Evolutionary conservation across 2,113 vertebrate species (phyloP), one percentile per base, ranked within the genome.

Genomic region (Tragelaphus scriptus): DNA sequence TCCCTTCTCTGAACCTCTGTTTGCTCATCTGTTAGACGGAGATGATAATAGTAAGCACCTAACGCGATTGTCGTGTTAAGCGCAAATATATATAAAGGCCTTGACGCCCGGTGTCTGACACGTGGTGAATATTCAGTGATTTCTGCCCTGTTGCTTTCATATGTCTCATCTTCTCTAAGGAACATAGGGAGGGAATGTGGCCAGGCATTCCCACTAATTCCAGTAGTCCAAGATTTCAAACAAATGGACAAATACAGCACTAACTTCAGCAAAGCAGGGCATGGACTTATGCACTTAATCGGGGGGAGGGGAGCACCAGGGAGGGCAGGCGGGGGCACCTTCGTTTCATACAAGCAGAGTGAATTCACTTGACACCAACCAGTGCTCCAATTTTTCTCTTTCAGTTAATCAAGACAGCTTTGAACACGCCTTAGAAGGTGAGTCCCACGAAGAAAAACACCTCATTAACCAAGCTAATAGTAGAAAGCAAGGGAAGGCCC

Each of bases 401-500:
- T 94, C 99, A 99, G 99, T 99, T 97, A 99, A 99, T 97, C 99
- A 99, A 96, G 99, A 99, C 96, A 99, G 99, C 86, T 99, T 99
- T 85, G 99, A 99, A 81, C 99, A 99, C 0, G 99, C 99, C 5
- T 98, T 99, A 82, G 99, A 99, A 99, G 99, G 99, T 99, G 98
- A 99, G 99, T 97, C 91, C 87, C 15, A 4, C 14, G 0, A 53
- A 14, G 85, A 47, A 71, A 79, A 44, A n/a, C n/a, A 51, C 8
- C 47, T 55, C 84, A 47, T 53, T 16, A 82, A 32, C 47, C 59
- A 51, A 25, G 40, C 47, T 32, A 25, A 75, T 5, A 6, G n/a
- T 19, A 30, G 32, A 81, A 88, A n/a, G 19, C 53, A 25, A n/a
- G 61, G 82, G 30, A 47, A 86, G 40, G 56, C 47, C 36, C 40